Evolutionary conservation across 1,140 invertebrate genomes (phyloP), one percentile per base, ranked within the genome.

Genomic region (Rhagoletis pomonella): DNA sequence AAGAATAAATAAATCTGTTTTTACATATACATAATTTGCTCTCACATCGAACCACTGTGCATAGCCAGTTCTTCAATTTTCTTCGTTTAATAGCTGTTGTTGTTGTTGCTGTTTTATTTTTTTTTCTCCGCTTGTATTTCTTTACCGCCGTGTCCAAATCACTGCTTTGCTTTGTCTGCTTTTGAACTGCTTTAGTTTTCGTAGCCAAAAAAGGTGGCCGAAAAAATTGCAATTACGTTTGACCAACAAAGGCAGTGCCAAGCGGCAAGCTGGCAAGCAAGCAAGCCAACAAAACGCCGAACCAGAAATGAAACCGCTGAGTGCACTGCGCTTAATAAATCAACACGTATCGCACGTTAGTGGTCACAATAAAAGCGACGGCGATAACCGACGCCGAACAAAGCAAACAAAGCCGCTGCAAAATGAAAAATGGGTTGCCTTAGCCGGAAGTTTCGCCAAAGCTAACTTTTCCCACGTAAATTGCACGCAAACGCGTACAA

Each of bases 381-480:
- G 44, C 17, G 9, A 50, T 29, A 29, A 29, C 29, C 29, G 29
- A 29, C 29, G n/a, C 47, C 4, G 17, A 62, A 62, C 60, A 62
- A 62, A 62, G 60, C 5, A 62, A 50, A 55, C 50, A 81, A 73
- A 47, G 42, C 19, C 2, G 29, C 60, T 62, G 60, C 60, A 59
- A 6, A 19, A 67, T 39, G 39, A 1, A 7, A n/a, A n/a, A 55
- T 81, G 47, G 73, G 55, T 81, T 55, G 47, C n/a, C 7, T 81
- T 81, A 81, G 73, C 73, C 73, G 73, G 73, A 81, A 81, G 73
- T 81, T 55, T 81, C 73, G 73, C 73, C 47, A 81, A 81, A 81
- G 50, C 19, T n/a, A n/a, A 7, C 73, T 19, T 81, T 81, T 81
- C 73, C 73, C 73, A 81, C 73, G 73, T 81, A 81, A 81, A 81